Conservation (phyloP, 2,888 invertebrate species). For the Thera obeliscata region DNA sequence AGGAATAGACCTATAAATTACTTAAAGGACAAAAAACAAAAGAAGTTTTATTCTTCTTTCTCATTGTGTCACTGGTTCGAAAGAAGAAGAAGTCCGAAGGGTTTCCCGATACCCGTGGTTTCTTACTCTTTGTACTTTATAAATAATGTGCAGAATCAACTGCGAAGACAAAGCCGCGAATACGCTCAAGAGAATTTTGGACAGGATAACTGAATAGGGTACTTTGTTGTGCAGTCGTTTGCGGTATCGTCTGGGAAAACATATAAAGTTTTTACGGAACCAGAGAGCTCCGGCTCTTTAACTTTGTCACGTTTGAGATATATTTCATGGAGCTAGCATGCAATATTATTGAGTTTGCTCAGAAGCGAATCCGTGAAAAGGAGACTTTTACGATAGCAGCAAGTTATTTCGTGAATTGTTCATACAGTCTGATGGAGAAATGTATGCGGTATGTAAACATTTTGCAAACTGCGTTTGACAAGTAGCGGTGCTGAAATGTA, state of each 20-base stretch:
- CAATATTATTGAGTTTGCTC: conserved; percentile 14
- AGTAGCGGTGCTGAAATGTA: too few species aligned
- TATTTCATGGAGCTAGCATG: conserved; percentile 11
- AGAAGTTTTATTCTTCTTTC: too few species aligned
- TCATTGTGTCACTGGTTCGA: too few species aligned
- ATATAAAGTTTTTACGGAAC: conserved; percentile 18
- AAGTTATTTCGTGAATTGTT: not conserved
- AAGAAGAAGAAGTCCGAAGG: too few species aligned
- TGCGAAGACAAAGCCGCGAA: conserved; percentile 23
- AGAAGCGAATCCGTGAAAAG: conserved; percentile 3
- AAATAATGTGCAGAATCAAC: conserved; percentile 18
- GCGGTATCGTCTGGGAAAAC: conserved; percentile 14
- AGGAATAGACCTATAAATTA: conserved; percentile 11
- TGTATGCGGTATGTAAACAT: not conserved
- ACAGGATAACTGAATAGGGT: conserved; percentile 28
- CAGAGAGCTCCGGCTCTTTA: conserved; percentile 12
- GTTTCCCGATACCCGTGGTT: not conserved
- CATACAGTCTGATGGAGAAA: not conserved
- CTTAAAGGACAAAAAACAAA: conserved; percentile 2
- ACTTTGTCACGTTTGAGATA: conserved; percentile 12
- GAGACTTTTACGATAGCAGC: conserved; percentile 9
- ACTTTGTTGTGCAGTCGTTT: conserved; percentile 25
- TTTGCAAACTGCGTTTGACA: not conserved
- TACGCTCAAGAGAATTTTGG: conserved; percentile 21
- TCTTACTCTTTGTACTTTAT: conserved; percentile 18